Evolutionary conservation across 2,113 vertebrate genomes (phyloP).

Genomic region (Laterallus jamaicensis): DNA sequence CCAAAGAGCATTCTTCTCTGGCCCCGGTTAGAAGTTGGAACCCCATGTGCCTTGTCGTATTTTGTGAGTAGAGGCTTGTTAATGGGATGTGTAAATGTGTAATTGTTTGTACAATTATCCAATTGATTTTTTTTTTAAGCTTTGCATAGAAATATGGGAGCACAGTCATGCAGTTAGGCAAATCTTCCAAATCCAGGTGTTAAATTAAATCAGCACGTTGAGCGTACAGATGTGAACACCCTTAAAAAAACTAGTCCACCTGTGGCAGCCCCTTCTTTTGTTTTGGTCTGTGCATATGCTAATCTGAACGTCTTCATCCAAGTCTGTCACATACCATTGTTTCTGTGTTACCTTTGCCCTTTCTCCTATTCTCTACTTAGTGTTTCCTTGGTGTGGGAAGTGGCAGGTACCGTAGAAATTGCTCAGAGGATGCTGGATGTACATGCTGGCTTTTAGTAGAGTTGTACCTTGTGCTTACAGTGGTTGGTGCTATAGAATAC

Average conservation of each 20-base stretch:
- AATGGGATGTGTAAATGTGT: background rate
- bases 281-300: background rate
- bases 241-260: background rate
- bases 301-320: background rate
- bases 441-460: background rate
- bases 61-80: background rate
- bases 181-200: background rate
- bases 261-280: background rate
- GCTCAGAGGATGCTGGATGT: background rate
- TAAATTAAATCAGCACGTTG: background rate
- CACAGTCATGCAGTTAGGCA: background rate
- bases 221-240: background rate
- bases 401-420: background rate
- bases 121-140: background rate
- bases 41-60: background rate
- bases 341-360: background rate
- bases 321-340: background rate
- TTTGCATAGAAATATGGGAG: background rate
- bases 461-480: background rate
- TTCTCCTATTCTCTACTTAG: background rate
- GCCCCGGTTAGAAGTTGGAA: background rate
- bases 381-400: background rate
- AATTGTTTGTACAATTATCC: background rate
- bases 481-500: background rate
- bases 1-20: background rate